Evolutionary conservation across 2,113 vertebrate genomes (phyloP), one percentile per base, ranked within the genome.

Genomic region (Pseudopodoces humilis): DNA sequence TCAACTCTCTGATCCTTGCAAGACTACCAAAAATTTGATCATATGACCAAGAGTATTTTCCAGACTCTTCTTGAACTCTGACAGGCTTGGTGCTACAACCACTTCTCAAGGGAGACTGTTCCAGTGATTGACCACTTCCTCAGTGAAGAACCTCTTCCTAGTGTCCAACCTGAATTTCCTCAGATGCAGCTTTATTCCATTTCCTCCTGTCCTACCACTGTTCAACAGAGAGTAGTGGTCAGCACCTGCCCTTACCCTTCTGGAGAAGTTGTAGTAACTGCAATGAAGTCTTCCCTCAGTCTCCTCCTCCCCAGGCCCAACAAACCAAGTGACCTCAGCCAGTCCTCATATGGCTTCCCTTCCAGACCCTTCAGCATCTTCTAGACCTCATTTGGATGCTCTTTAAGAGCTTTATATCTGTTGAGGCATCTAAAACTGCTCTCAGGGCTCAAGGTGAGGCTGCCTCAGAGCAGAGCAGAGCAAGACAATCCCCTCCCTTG

Each of bases 201-300:
- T 87, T 44, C 9, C 8, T 64, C 1, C 0, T 90, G 28, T 87
- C 27, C 21, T 63, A 1, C 39, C 2, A 0, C 22, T 68, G n/a
- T 21, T 65, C 17, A 39, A 6, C 39, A 46, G 44, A 50, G 15
- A 81, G 13, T n/a, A 70, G 16, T n/a, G 52, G 13, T 41, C 39
- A 79, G 59, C 46, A 31, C 11, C n/a, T 85, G 47, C 14, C 24
- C 15, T 55, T 68, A 28, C 17, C 4, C n/a, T 41, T 30, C 35
- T 47, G 55, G 27, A 17, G 24, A 69, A 76, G 11, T 7, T 62
- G 39, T 31, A 60, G 10, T 31, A 31, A 55, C 8, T 47, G 21
- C 25, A 30, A 0, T 62, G 28, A 41, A 3, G 17, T 47, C 24
- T 53, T 12, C 24, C 28, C 53, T 75, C n/a, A 39, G 41, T 17